Evolutionary conservation across 2,797 vertebrate genomes (phyloP), one percentile per base, ranked within the genome.

Genomic region (Apodemus agrarius): DNA sequence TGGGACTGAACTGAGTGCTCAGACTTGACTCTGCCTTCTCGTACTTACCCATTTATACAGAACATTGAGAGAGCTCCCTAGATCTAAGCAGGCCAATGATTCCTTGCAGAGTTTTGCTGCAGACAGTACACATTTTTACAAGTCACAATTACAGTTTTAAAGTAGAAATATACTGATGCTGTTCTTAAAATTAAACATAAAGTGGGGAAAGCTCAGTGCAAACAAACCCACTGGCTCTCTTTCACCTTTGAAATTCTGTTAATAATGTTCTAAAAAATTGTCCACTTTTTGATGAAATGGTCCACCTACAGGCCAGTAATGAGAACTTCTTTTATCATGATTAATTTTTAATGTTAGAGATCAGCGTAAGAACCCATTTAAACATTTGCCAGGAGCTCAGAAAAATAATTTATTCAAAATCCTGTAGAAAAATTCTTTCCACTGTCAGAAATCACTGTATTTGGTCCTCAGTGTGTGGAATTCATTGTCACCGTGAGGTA

Each of bases 321-420:
- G 65, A 89, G 31, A 79, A 65, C 40, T 97, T 94, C 90, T 90
- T 88, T 92, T 95, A 94, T 61, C 59, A 49, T 79, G 78, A 88
- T 97, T 94, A 93, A 96, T 93, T 96, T 94, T 97, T 96, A 87
- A 97, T 92, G 78, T 85, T 95, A 63, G 95, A 94, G 95, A 97
- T 88, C 79, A 97, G 90, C 92, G 57, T 82, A 91, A 96, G 43
- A 96, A 93, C 9, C 67, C 80, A 49, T 93, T 96, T 93, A 96
- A 97, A 95, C 81, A 90, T 82, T 97, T 96, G n/a, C 93, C 67
- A 89, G n/a, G 12, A 86, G 84, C 72, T 46, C 65, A 95, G 80
- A 49, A 91, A 97, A 84, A 83, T 94, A 92, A 93, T 72, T 93
- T 91, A 97, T 83, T 85, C 29, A 52, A 80, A 90, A 63, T 26